Percentiles rank a stretch among this genome's conserved stretches.
Evolutionary conservation across 2,888 invertebrate species (phyloP).

Genomic region (Hydraecia micacea): DNA sequence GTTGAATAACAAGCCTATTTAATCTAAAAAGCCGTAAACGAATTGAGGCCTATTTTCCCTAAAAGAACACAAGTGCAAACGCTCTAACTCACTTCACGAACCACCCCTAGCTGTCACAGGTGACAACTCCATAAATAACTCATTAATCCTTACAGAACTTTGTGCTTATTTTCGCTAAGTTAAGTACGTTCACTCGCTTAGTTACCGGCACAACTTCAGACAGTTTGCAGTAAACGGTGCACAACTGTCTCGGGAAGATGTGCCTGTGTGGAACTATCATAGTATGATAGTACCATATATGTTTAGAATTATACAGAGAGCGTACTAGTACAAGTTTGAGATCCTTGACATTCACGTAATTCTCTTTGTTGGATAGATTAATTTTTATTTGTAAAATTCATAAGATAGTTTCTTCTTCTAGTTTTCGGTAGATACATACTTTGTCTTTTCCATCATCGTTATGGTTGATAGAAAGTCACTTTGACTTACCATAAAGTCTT

Average conservation of each 20-base stretch:
- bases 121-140: conserved; percentile 23
- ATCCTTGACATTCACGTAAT: neutral
- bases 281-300: neutral
- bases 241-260: conserved; percentile 1
- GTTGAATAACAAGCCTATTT: neutral
- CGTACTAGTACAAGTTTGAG: neutral
- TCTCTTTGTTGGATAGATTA: neutral
- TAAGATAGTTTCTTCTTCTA: neutral
- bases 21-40: neutral
- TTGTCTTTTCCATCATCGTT: no score
- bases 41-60: neutral
- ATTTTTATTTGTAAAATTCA: neutral
- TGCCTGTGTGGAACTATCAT: conserved; percentile 13
- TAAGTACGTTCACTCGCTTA: neutral
- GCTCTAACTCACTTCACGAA: neutral
- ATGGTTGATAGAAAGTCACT: no score
- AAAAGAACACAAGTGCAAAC: neutral
- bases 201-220: conserved; percentile 20
- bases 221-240: conserved; percentile 7
- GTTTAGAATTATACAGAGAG: neutral
- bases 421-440: no score
- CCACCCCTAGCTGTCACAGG: neutral
- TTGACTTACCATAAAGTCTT: no score
- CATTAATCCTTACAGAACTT: conserved; percentile 6
- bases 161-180: conserved; percentile 6